Conservation (phyloP, 2,888 invertebrate species). For the Anodontia alba region DNA sequence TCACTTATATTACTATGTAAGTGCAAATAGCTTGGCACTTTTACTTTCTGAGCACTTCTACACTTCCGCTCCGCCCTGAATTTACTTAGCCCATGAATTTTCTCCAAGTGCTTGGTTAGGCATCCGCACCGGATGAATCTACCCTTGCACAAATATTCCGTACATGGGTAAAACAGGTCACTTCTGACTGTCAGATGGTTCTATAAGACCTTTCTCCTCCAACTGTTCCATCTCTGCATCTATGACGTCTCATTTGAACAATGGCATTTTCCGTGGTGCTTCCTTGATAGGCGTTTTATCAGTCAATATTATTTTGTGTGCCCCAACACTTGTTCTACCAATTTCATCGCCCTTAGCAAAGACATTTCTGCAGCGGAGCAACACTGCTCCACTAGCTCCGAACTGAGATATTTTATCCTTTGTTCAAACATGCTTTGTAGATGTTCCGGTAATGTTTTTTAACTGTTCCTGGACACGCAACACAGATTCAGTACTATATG, state of each 20-base stretch:
- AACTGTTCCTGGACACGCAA: background rate
- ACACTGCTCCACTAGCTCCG: conserved; percentile 2
- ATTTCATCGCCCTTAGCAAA: background rate
- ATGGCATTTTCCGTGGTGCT: conserved; percentile 12
- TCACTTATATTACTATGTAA: background rate
- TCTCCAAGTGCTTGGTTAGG: background rate
- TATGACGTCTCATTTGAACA: conserved; percentile 15
- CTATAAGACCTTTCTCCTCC: conserved; percentile 18
- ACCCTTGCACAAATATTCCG: background rate
- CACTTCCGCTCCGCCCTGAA: background rate
- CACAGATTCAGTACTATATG: background rate
- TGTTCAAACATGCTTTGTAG: background rate
- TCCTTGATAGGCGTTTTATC: conserved; percentile 21
- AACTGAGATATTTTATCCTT: background rate
- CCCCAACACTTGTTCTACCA: conserved; percentile 2
- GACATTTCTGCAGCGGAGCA: conserved; percentile 1
- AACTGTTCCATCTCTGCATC: conserved; percentile 9
- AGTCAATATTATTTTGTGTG: conserved; percentile 14
- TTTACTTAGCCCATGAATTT: background rate
- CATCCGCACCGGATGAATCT: background rate
- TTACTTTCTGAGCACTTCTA: background rate
- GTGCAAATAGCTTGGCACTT: background rate
- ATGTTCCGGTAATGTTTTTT: background rate
- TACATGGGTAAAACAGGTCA: background rate
- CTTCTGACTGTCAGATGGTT: conserved; percentile 1